Evolutionary conservation across 2,797 vertebrate genomes (phyloP).

Genomic region (Sarcoramphus papa): DNA sequence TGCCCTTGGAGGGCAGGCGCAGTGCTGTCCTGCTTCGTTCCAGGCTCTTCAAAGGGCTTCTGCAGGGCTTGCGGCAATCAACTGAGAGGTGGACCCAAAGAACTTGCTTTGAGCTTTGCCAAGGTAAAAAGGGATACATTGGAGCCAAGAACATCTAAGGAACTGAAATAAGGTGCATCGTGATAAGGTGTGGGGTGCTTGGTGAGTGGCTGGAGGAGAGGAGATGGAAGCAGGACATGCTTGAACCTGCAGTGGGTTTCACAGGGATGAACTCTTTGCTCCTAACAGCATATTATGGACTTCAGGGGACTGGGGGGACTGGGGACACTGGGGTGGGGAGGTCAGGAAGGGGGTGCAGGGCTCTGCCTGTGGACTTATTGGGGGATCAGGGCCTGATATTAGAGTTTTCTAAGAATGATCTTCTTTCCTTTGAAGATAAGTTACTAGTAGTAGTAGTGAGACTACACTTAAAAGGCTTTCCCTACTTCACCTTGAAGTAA

Average conservation of each 20-base stretch:
- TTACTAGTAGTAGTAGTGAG: neutral
- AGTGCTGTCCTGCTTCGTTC: neutral
- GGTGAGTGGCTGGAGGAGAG: neutral
- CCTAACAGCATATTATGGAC: fast-evolving
- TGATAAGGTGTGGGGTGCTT: neutral
- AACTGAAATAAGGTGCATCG: neutral
- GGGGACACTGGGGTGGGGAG: too few relatives aligned
- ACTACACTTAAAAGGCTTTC: neutral
- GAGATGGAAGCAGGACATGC: neutral
- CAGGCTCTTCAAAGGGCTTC: neutral
- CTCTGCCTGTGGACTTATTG: neutral
- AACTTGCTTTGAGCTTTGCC: neutral
- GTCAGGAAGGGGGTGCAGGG: neutral
- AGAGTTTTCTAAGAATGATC: neutral
- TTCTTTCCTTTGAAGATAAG: neutral
- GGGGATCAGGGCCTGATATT: neutral
- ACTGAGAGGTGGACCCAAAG: neutral
- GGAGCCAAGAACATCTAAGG: neutral
- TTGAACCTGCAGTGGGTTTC: neutral
- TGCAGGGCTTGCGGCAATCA: neutral
- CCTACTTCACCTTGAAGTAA: neutral
- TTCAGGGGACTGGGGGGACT: neutral
- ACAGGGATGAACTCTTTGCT: neutral
- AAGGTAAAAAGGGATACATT: neutral
- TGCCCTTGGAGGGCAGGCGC: neutral